A percentile compares a stretch with the other conserved stretches of the same genome.
Conservation (phyloP, 2,113 vertebrate species). For the Bubo bubo region DNA sequence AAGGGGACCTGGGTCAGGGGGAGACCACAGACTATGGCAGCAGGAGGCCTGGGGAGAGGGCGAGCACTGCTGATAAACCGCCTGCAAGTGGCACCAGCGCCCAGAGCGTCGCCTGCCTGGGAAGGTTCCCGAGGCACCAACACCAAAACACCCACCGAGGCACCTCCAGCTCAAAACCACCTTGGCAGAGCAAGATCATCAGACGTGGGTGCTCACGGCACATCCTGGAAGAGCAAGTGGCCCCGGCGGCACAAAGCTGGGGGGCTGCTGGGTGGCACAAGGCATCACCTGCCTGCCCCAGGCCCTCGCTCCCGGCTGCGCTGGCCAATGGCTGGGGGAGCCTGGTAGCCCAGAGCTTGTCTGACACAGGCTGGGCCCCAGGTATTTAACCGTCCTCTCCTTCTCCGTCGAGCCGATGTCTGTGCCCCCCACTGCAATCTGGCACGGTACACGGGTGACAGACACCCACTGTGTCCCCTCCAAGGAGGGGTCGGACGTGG, state of each 20-base stretch:
- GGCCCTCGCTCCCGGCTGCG: accelerated
- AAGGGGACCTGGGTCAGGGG: accelerated
- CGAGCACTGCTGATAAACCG: accelerated
- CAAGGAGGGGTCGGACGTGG: accelerated
- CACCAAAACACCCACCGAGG: accelerated
- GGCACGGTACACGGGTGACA: not conserved
- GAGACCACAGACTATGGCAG: accelerated
- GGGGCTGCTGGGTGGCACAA: not conserved
- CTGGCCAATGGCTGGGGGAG: accelerated
- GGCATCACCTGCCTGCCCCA: not conserved
- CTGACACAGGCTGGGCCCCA: not conserved
- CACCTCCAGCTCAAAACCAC: not conserved
- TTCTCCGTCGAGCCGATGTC: accelerated
- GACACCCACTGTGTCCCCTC: not conserved
- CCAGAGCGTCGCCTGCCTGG: no score
- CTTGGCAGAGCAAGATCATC: accelerated
- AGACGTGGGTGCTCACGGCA: accelerated
- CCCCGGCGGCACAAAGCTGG: accelerated
- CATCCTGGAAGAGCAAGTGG: not conserved
- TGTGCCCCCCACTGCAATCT: not conserved
- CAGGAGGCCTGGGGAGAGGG: not conserved
- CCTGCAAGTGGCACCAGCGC: accelerated
- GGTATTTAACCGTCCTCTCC: not conserved
- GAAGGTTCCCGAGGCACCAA: no score
- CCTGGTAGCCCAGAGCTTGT: not conserved